Evolutionary conservation across 1,140 invertebrate species (phyloP).

Genomic region (Sipha flava): DNA sequence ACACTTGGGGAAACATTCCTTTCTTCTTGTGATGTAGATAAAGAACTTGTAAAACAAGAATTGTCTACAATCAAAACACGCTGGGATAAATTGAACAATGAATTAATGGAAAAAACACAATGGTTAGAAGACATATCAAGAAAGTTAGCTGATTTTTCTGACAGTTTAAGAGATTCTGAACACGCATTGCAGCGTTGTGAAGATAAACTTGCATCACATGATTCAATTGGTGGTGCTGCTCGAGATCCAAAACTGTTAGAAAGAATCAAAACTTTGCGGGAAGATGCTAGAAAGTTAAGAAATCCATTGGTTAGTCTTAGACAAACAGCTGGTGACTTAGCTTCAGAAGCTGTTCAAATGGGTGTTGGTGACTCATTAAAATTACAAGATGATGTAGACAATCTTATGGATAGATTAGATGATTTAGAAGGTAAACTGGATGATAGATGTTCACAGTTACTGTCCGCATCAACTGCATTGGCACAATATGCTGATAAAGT

Average conservation of each 20-base stretch:
- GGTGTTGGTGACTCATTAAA: conserved; percentile 43
- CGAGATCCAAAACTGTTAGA: conserved; percentile 74
- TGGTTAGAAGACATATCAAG: conserved; percentile 75
- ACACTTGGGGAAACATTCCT: conserved; percentile 77
- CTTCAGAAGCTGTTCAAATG: conserved; percentile 57
- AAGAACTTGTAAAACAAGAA: conserved; percentile 77
- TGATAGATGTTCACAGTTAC: conserved; percentile 69
- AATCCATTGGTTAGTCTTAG: conserved; percentile 66
- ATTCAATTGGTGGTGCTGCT: conserved; percentile 65
- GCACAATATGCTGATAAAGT: conserved; percentile 79
- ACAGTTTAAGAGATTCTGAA: conserved; percentile 71
- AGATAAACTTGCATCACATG: conserved; percentile 73
- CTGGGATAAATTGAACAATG: conserved; percentile 83
- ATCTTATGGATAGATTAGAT: conserved; percentile 65
- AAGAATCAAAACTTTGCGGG: conserved; percentile 65
- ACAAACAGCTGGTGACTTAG: conserved; percentile 63
- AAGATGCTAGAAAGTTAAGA: conserved; percentile 64
- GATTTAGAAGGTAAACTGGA: conserved; percentile 67
- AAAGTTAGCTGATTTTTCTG: conserved; percentile 73
- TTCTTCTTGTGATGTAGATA: conserved; percentile 76
- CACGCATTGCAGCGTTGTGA: conserved; percentile 76
- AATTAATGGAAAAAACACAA: conserved; percentile 56
- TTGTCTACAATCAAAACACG: conserved; percentile 68
- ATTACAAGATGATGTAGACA: conserved; percentile 67
- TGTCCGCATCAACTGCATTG: conserved; percentile 77